Base-by-base conservation (phyloP, 2,797 vertebrate species). In the Anguilla anguilla region DNA sequence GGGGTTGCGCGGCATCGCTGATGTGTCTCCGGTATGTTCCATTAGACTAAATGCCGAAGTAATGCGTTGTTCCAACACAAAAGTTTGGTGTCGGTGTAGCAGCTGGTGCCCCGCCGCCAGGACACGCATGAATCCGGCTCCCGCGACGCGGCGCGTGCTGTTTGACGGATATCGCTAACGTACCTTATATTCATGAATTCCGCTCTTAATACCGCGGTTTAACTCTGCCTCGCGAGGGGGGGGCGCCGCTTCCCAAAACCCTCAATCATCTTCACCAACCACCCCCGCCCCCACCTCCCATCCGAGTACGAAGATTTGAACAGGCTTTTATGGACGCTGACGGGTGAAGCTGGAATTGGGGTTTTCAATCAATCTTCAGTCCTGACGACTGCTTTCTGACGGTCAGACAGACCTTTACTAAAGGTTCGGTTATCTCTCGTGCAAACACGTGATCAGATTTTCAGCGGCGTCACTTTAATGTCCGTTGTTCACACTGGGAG, bases 61-160 rank as follows among this genome's bases (percentile, higher is more conserved):
- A 94, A 94, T 95, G 91, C 93, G 94, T 91, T 94, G 90, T 92
- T 92, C 94, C 95, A 94, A 92, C 91, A 93, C 94, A 93, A 95
- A 95, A 95, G 93, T 95, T 94, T 93, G 91, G 90, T 93, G 94
- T 93, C 92, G 91, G 87, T 91, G 91, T 94, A 96, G 91, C 94
- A 93, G 93, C 93, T 96, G 94, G 94, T 96, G 94, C 90, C 86
- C 89, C 92, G 93, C 94, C 94, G 93, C 91, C 88, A 92, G 89
- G 94, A 92, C 94, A 91, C 92, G 86, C 92, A 94, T 95, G 92
- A 93, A 93, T 93, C 92, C 92, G 92, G 93, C 92, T 92, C 91
- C 89, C 91, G 91, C 90, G 93, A 89, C 55, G 83, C 51, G 83
- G 83, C 87, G 84, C 88, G 92, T 91, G 93, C 88, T 90, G 92